A percentile compares a stretch with the other conserved stretches of the same genome.
phyloP scores from a whole-genome alignment of 2,888 invertebrate genomes.

The Leptothorax acervorum region DNA sequence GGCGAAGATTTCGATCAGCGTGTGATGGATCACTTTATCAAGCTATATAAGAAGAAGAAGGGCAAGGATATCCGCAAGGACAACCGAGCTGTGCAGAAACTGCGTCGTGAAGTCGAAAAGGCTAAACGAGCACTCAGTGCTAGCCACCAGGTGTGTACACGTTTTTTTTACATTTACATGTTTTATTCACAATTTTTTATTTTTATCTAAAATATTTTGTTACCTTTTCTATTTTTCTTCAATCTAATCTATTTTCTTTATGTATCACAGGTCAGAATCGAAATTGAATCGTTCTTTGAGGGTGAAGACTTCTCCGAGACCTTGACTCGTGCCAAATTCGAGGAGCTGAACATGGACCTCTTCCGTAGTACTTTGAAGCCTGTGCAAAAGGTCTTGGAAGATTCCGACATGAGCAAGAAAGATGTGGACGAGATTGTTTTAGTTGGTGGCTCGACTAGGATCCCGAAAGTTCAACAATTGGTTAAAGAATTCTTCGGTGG shows the following conservation, averaged over 20 bases:
- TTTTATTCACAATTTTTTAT: not conserved
- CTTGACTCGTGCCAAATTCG: conserved; percentile 98
- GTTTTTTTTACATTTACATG: not conserved
- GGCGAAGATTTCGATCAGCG: conserved; percentile 99
- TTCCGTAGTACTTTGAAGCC: conserved; percentile 90
- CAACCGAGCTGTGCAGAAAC: conserved; percentile 97
- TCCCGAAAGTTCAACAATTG: conserved; percentile 98
- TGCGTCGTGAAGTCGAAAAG: conserved; percentile 98
- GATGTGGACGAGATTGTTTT: conserved; percentile 99
- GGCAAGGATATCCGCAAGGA: conserved; percentile 98
- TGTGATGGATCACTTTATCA: conserved; percentile 99
- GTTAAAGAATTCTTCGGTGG: conserved; percentile 98
- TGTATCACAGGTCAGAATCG: conserved; percentile 92
- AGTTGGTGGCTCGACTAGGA: conserved; percentile 99
- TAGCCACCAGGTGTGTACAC: conserved; percentile 90
- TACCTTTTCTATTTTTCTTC: not conserved
- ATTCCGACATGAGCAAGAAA: conserved; percentile 99
- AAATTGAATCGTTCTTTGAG: conserved; percentile 99
- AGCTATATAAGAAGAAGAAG: conserved; percentile 99
- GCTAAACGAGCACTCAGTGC: conserved; percentile 98
- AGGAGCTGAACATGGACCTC: conserved; percentile 96
- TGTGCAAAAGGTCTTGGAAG: conserved; percentile 95
- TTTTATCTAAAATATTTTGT: not conserved
- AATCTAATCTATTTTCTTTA: not conserved
- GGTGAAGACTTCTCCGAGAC: conserved; percentile 99